Evolutionary conservation across 2,888 invertebrate species (phyloP).

Genomic region (Mythimna pallens): DNA sequence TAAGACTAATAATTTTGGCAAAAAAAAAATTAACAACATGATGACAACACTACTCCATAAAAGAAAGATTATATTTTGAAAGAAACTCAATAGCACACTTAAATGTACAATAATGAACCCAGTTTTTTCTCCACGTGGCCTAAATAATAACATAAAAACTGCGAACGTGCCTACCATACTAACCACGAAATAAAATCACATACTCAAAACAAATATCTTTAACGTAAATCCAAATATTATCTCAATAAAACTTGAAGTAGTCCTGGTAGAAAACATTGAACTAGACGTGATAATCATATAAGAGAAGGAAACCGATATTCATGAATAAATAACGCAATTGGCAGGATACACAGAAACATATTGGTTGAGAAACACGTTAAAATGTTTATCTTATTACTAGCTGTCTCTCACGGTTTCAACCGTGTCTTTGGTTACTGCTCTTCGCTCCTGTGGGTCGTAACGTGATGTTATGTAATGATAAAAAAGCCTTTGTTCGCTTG

Average conservation of each 20-base stretch:
- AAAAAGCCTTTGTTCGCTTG: no score
- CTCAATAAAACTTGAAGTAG: slow-evolving; percentile 28
- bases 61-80: background rate
- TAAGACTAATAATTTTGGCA: no score
- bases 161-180: background rate
- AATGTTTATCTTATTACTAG: slow-evolving; percentile 4
- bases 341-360: slow-evolving; percentile 19
- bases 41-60: no score
- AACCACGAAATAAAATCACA: slow-evolving; percentile 11
- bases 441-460: no score
- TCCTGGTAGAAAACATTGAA: slow-evolving; percentile 10
- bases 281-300: slow-evolving; percentile 27
- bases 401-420: no score
- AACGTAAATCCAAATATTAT: slow-evolving; percentile 11
- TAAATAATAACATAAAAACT: slow-evolving; percentile 9
- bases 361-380: background rate
- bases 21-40: no score
- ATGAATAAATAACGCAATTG: slow-evolving; percentile 49
- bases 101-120: slow-evolving; percentile 28
- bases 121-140: background rate
- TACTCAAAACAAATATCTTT: slow-evolving; percentile 10
- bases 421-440: no score
- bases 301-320: slow-evolving; percentile 38
- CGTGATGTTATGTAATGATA: no score
- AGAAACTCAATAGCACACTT: background rate